Conservation (phyloP, 2,797 vertebrate species). For the Rhynchotus rufescens region DNA sequence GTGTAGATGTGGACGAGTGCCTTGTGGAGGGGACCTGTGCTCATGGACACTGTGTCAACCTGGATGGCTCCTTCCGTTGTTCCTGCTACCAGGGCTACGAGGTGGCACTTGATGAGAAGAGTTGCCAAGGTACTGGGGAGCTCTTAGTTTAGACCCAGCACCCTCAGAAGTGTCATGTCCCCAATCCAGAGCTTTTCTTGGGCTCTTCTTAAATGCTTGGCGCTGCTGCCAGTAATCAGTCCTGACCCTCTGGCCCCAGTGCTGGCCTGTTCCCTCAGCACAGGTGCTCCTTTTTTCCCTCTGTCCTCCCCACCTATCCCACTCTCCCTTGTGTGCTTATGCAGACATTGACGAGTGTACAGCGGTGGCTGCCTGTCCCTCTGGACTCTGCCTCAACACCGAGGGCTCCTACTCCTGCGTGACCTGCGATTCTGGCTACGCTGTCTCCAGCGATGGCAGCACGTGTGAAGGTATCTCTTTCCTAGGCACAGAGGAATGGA, state of each 20-base stretch:
- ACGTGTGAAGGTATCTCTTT: conserved; percentile 77
- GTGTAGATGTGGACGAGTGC: conserved; percentile 88
- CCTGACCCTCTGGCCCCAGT: background rate
- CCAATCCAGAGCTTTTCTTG: background rate
- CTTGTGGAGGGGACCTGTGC: conserved; percentile 80
- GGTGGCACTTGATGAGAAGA: conserved; percentile 80
- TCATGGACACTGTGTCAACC: conserved; percentile 87
- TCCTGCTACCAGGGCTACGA: conserved; percentile 87
- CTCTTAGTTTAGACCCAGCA: background rate
- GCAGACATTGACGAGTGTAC: conserved; percentile 89
- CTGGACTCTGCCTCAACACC: conserved; percentile 86
- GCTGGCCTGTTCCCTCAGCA: background rate
- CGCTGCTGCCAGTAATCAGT: background rate
- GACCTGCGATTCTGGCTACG: conserved; percentile 82
- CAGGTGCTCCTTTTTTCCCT: background rate
- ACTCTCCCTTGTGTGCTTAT: conserved; percentile 32
- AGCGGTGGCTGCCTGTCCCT: conserved; percentile 75
- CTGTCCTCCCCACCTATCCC: background rate
- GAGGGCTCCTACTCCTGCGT: conserved; percentile 87
- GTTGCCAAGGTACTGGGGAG: conserved; percentile 83
- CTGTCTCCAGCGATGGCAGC: conserved; percentile 81
- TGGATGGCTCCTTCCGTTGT: conserved; percentile 88
- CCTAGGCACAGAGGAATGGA: background rate
- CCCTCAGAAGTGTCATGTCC: background rate
- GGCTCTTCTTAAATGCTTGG: background rate